A percentile compares a stretch with the other conserved stretches of the same genome.
Evolutionary conservation across 2,113 vertebrate genomes (phyloP).

Genomic region (Otolemur garnettii): DNA sequence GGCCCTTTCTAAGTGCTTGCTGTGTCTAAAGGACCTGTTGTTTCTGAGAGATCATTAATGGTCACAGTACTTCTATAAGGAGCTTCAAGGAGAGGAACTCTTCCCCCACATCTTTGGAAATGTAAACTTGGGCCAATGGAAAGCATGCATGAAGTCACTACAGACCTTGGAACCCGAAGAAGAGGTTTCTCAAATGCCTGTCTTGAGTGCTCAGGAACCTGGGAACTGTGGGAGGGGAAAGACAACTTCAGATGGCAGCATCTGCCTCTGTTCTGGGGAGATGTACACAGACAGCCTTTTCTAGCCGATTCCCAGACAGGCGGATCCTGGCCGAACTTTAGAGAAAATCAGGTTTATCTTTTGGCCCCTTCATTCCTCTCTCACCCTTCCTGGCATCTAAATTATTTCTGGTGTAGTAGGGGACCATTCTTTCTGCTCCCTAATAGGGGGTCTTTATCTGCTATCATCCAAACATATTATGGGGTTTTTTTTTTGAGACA

Average conservation of each 20-base stretch:
- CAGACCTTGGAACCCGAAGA: background rate
- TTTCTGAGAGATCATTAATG: background rate
- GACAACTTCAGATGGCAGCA: background rate
- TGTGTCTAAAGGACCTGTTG: background rate
- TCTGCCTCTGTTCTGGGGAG: background rate
- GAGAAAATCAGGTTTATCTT: background rate
- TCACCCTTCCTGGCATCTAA: slow-evolving; percentile 19
- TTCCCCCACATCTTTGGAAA: slow-evolving; percentile 7
- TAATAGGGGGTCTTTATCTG: background rate
- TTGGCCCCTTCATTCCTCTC: background rate
- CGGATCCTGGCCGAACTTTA: background rate
- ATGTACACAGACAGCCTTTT: background rate
- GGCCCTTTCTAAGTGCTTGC: background rate
- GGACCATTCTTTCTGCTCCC: background rate
- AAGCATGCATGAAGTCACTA: slow-evolving; percentile 13
- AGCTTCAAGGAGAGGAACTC: background rate
- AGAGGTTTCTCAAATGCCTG: background rate
- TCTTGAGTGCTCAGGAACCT: background rate
- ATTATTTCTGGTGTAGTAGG: background rate
- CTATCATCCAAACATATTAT: background rate
- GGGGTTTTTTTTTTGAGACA: too few species aligned
- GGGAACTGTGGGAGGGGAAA: background rate
- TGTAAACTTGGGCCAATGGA: background rate
- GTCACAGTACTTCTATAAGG: background rate
- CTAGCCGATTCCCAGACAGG: background rate